A percentile compares a stretch with the other conserved stretches of the same genome.
Evolutionary conservation across 2,797 vertebrate species (phyloP).

Genomic region (Macroramphosus scolopax): DNA sequence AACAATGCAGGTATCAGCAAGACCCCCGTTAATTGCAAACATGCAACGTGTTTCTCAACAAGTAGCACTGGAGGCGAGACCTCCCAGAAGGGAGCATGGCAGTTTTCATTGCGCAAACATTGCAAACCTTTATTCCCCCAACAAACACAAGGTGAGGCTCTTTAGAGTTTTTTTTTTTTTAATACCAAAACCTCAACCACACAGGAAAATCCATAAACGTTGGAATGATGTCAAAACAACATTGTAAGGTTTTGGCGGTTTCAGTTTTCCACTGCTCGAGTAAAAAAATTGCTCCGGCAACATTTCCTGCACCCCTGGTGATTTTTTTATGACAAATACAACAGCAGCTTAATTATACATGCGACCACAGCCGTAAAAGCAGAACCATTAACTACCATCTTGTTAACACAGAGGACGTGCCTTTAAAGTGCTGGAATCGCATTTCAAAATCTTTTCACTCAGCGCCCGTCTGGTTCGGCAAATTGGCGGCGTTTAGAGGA

Average conservation of each 20-base stretch:
- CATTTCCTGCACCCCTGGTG: slow-evolving; percentile 72
- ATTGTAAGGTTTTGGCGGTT: slow-evolving; percentile 76
- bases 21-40: slow-evolving; percentile 61
- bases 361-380: slow-evolving; percentile 73
- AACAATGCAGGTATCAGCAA: slow-evolving; percentile 54
- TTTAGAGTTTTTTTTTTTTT: slow-evolving; percentile 67
- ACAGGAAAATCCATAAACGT: slow-evolving; percentile 83
- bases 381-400: slow-evolving; percentile 75
- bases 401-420: slow-evolving; percentile 76
- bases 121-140: slow-evolving; percentile 71
- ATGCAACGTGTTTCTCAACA: slow-evolving; percentile 65
- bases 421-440: slow-evolving; percentile 72
- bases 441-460: slow-evolving; percentile 71
- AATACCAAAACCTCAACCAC: slow-evolving; percentile 73
- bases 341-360: slow-evolving; percentile 82
- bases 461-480: slow-evolving; percentile 65
- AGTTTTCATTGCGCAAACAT: slow-evolving; percentile 75
- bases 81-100: slow-evolving; percentile 74
- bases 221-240: slow-evolving; percentile 83
- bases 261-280: slow-evolving; percentile 82
- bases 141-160: slow-evolving; percentile 74
- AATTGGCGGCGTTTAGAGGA: slow-evolving; percentile 63
- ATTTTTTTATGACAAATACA: slow-evolving; percentile 82
- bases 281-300: slow-evolving; percentile 72
- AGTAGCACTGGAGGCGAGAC: slow-evolving; percentile 74